Conservation (phyloP, 2,888 invertebrate genomes). For the Tanypteryx hageni region DNA sequence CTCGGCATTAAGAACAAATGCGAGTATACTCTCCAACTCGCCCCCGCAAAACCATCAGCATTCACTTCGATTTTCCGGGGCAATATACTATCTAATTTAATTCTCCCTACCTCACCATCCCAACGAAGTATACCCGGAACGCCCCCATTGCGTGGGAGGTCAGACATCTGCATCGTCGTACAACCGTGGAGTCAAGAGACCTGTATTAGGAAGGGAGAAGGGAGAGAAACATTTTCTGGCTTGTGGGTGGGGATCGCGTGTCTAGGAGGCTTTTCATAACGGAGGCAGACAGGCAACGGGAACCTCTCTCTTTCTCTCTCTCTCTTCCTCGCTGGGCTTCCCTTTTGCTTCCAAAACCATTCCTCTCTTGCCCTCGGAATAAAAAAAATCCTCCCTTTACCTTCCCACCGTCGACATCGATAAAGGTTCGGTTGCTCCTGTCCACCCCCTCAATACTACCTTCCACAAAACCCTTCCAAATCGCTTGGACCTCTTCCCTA, state of each 20-base stretch:
- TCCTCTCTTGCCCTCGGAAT: constrained; percentile 12
- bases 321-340: background rate
- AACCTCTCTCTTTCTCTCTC: background rate
- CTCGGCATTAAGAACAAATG: too few species aligned
- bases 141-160: constrained; percentile 62
- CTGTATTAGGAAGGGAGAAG: background rate
- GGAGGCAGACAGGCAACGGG: constrained; percentile 50
- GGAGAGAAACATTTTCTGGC: background rate
- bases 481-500: constrained; percentile 34
- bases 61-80: background rate
- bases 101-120: background rate
- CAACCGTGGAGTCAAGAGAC: constrained; percentile 41
- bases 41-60: too few species aligned
- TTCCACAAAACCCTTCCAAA: constrained; percentile 43
- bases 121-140: constrained; percentile 46
- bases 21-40: too few species aligned
- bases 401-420: constrained; percentile 38
- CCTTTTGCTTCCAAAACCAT: background rate
- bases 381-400: constrained; percentile 24
- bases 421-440: constrained; percentile 21
- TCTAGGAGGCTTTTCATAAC: constrained; percentile 61
- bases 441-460: constrained; percentile 47
- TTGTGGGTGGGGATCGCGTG: constrained; percentile 36
- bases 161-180: constrained; percentile 57
- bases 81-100: constrained; percentile 30